Conservation (phyloP, 2,797 vertebrate genomes). For the Pampus argenteus region DNA sequence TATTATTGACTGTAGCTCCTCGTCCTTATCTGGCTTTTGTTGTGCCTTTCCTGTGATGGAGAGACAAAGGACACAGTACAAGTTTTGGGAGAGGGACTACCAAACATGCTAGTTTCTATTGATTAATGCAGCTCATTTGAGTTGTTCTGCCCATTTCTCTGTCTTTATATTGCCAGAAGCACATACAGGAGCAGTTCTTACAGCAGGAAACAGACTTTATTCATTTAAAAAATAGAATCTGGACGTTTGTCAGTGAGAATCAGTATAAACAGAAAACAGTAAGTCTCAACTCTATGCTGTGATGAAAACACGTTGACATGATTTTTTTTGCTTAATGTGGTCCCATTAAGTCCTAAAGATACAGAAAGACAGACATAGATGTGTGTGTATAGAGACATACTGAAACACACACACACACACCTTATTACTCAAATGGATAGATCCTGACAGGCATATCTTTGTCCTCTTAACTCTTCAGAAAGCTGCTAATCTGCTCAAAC, state of each 20-base stretch:
- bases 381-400: slow-evolving; percentile 7
- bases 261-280: not conserved
- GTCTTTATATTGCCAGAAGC: not conserved
- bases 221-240: not conserved
- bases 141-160: not conserved
- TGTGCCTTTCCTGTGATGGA: not conserved
- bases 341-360: not conserved
- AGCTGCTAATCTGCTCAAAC: slow-evolving; percentile 71
- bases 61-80: not conserved
- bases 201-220: not conserved
- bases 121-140: not conserved
- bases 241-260: not conserved
- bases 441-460: slow-evolving; percentile 74
- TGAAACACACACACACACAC: slow-evolving; percentile 14
- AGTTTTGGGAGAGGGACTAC: not conserved
- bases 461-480: slow-evolving; percentile 72
- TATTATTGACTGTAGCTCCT: slow-evolving; percentile 15
- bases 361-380: slow-evolving; percentile 1
- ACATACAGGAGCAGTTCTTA: not conserved
- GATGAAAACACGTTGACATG: not conserved
- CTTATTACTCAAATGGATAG: slow-evolving; percentile 74
- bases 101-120: not conserved
- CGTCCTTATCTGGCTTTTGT: not conserved
- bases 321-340: not conserved
- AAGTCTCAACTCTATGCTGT: not conserved